Evolutionary conservation across 2,888 invertebrate genomes (phyloP).

Genomic region (Drepana falcataria): DNA sequence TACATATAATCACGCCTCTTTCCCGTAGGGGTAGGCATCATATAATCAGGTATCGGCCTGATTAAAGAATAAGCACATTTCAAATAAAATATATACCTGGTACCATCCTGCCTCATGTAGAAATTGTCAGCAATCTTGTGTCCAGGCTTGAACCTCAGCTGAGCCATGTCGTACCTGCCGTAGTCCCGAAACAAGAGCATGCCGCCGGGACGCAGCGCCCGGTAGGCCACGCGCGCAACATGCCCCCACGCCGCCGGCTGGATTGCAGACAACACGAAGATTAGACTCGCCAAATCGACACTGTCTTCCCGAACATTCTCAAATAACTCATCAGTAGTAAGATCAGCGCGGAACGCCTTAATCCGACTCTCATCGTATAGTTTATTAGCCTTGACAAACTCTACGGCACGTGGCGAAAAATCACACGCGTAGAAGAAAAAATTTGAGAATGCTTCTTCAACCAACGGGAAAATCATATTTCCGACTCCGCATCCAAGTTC

Average conservation of each 20-base stretch:
- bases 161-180: constrained; percentile 97
- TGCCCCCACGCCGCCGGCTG: constrained; percentile 88
- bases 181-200: constrained; percentile 94
- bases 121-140: constrained; percentile 95
- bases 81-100: constrained; percentile 76
- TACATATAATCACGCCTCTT: too few species aligned
- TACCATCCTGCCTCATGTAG: constrained; percentile 98
- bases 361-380: constrained; percentile 82
- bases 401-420: constrained; percentile 93
- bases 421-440: constrained; percentile 92
- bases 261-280: constrained; percentile 97
- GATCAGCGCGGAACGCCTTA: constrained; percentile 90
- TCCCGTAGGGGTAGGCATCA: too few species aligned
- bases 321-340: constrained; percentile 84
- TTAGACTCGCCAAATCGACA: constrained; percentile 91
- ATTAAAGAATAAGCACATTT: too few species aligned
- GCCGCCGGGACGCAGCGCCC: constrained; percentile 86
- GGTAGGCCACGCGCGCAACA: constrained; percentile 81
- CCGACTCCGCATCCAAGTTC: constrained; percentile 98
- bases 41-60: too few species aligned
- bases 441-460: constrained; percentile 84
- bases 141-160: constrained; percentile 94
- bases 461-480: constrained; percentile 94
- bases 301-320: constrained; percentile 64
- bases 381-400: constrained; percentile 86